Percentiles rank a stretch among this genome's conserved stretches.
Conservation (phyloP, 2,888 invertebrate genomes). For the Plagodis pulveraria region DNA sequence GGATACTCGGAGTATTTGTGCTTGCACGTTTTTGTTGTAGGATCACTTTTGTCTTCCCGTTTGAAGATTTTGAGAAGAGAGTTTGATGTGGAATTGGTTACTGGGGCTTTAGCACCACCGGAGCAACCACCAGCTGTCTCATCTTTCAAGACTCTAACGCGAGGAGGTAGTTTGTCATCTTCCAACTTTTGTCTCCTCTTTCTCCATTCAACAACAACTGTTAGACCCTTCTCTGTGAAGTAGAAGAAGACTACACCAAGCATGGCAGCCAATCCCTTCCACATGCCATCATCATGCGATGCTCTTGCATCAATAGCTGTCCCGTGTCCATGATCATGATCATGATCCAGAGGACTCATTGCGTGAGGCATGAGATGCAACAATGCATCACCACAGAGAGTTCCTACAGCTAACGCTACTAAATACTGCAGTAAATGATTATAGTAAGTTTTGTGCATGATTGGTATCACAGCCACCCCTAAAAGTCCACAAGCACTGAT, state of each 20-base stretch:
- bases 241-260: conserved; percentile 95
- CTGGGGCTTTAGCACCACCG: conserved; percentile 68
- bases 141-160: conserved; percentile 90
- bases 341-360: conserved; percentile 72
- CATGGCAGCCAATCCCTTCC: conserved; percentile 94
- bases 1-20: conserved; percentile 96
- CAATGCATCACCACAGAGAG: conserved; percentile 95
- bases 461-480: conserved; percentile 95
- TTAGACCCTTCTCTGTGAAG: conserved; percentile 93
- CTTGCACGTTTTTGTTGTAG: conserved; percentile 90
- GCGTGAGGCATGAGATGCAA: conserved; percentile 96
- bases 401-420: conserved; percentile 96
- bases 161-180: conserved; percentile 86
- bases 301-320: conserved; percentile 39
- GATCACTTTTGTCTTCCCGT: conserved; percentile 71
- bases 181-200: conserved; percentile 89
- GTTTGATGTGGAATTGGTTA: conserved; percentile 71
- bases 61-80: conserved; percentile 75
- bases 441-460: conserved; percentile 95
- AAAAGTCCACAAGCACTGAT: conserved; percentile 95
- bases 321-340: conserved; percentile 45
- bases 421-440: conserved; percentile 95
- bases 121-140: conserved; percentile 79
- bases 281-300: conserved; percentile 89
- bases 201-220: conserved; percentile 92